Base-by-base conservation (phyloP, 1,140 invertebrate species). In the Cardiocondyla obscurior region DNA sequence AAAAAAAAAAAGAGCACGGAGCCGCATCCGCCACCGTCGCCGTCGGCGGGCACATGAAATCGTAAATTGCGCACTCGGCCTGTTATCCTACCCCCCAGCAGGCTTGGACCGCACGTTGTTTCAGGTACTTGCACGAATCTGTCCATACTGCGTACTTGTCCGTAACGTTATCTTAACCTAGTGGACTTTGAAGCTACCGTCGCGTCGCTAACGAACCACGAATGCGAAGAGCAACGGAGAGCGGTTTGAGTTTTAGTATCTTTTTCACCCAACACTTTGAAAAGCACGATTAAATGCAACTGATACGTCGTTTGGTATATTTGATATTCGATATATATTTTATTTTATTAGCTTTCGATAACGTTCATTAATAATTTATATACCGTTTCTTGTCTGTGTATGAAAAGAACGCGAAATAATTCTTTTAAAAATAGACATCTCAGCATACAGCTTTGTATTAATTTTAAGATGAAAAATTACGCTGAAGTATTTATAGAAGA, bases 51-150 rank as follows among this genome's bases (percentile, higher is more conserved):
- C 53, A 22, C 22, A 22, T 19, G 57, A 67, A 67, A 69, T 22
- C 62, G 46, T 69, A 33, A 53, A 53, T 53, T 30, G 28, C 72
- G 51, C 74, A 39, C 53, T 30, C 39, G 36, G 58, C 30, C 60
- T 33, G 36, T 57, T 30, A 36, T 51, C 22, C 55, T 28, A n/a
- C 39, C 51, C 39, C 46, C 74, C n/a, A n/a, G 74, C 46, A 65
- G 46, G 46, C 33, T 53, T 22, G 74, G 62, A 67, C 7, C 33
- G 46, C 36, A 69, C 33, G 14, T 51, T 53, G 60, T 64, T 77
- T 69, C 46, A 79, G 62, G 74, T 79, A 79, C 16, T 79, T 53
- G 74, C 74, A 79, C 62, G 46, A 69, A 79, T 79, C 74, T 69
- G 74, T 67, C 74, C 74, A 22, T 53, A 42, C 19, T 22, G 60